Conservation (phyloP, 2,797 vertebrate genomes). For the Miichthys miiuy region DNA sequence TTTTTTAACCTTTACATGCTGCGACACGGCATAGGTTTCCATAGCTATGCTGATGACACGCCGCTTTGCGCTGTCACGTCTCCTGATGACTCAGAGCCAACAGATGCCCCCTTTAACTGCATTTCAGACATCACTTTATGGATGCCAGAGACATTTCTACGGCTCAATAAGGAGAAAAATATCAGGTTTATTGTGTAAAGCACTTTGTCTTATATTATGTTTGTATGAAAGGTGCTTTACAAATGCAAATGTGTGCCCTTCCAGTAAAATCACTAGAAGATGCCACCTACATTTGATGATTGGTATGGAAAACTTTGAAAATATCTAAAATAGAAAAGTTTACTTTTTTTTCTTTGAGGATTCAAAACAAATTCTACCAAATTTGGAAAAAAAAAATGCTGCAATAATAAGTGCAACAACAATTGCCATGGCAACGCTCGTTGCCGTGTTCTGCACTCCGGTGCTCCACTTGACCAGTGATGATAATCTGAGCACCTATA, state of each 20-base stretch:
- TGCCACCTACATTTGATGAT: no score
- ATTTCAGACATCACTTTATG: neutral
- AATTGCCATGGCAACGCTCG: slow-evolving; percentile 3
- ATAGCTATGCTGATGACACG: neutral
- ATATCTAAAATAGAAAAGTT: no score
- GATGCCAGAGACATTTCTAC: neutral
- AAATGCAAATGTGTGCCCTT: no score
- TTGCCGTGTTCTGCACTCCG: neutral
- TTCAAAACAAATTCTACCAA: no score
- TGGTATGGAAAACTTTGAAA: no score
- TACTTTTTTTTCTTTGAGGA: no score
- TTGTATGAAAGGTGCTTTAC: no score
- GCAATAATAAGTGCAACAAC: neutral
- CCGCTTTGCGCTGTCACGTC: neutral
- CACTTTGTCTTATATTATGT: no score
- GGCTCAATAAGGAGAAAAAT: neutral
- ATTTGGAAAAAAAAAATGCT: neutral
- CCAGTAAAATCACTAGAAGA: no score
- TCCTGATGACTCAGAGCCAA: neutral
- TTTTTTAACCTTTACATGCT: no score
- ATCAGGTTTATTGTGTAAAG: no score
- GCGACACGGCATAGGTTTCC: neutral
- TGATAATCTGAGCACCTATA: neutral
- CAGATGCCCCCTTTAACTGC: neutral
- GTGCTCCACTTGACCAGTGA: neutral